Conservation (phyloP, 2,888 invertebrate genomes). For the Tetranychus truncatus region DNA sequence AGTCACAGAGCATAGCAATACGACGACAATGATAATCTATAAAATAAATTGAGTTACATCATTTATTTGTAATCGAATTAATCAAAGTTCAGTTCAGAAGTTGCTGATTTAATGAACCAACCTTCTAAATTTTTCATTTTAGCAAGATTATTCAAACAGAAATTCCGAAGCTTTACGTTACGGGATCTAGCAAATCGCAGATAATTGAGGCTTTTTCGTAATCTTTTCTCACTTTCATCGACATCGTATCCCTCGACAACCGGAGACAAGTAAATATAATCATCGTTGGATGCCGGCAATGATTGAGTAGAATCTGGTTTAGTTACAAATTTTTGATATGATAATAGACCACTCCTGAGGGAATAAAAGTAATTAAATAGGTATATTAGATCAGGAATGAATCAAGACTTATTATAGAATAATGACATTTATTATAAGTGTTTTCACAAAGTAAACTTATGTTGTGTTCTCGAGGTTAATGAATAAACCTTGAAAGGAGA, state of each 20-base stretch:
- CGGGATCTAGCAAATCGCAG: slow-evolving; percentile 12
- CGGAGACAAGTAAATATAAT: slow-evolving; percentile 5
- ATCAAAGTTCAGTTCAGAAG: not conserved
- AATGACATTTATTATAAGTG: no score
- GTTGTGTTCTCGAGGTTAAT: no score
- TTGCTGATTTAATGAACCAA: not conserved
- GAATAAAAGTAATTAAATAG: no score
- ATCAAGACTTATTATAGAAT: no score
- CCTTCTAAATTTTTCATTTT: slow-evolving; percentile 1
- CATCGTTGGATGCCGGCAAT: not conserved
- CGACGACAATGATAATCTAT: slow-evolving; percentile 45
- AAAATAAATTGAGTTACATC: slow-evolving; percentile 24
- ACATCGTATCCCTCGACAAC: not conserved
- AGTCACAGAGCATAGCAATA: slow-evolving; percentile 59
- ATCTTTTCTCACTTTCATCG: not conserved
- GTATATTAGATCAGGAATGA: no score
- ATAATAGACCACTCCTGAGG: not conserved
- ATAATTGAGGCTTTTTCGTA: slow-evolving; percentile 18
- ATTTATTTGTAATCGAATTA: not conserved
- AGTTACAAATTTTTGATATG: not conserved
- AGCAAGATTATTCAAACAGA: not conserved
- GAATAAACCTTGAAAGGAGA: no score
- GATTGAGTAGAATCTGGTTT: not conserved
- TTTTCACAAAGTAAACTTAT: no score
- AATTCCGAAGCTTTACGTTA: not conserved